Conservation (phyloP, 2,888 invertebrate species). For the Andrena chrysosceles region DNA sequence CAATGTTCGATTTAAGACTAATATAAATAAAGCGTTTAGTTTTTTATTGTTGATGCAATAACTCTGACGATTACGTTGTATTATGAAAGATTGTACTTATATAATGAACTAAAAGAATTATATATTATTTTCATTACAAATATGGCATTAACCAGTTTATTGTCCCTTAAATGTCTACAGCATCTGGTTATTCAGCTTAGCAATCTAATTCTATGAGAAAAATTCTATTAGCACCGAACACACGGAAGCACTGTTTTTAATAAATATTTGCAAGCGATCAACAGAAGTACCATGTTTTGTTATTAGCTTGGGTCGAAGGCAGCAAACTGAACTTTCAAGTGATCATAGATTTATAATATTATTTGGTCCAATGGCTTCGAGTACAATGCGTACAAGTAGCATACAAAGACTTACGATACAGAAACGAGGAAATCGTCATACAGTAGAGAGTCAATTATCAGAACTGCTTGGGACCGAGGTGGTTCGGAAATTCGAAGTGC, state of each 20-base stretch:
- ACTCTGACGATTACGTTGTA: constrained; percentile 4
- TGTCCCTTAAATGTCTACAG: background rate
- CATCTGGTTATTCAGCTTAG: background rate
- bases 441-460: too few relatives aligned
- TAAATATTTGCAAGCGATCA: background rate
- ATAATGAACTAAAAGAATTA: constrained; percentile 6
- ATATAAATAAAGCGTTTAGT: constrained; percentile 12
- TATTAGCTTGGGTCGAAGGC: background rate
- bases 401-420: background rate
- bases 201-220: background rate
- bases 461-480: too few relatives aligned
- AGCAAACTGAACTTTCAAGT: background rate
- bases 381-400: background rate
- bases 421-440: background rate
- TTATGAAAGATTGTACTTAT: background rate
- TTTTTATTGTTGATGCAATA: background rate
- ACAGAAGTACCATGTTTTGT: background rate
- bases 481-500: too few relatives aligned
- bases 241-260: background rate
- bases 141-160: background rate
- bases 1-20: constrained; percentile 11
- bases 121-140: constrained; percentile 16
- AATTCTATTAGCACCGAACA: background rate
- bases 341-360: background rate
- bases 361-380: background rate